phyloP scores from a whole-genome alignment of 2,888 invertebrate genomes.

The Maniola hyperantus region DNA sequence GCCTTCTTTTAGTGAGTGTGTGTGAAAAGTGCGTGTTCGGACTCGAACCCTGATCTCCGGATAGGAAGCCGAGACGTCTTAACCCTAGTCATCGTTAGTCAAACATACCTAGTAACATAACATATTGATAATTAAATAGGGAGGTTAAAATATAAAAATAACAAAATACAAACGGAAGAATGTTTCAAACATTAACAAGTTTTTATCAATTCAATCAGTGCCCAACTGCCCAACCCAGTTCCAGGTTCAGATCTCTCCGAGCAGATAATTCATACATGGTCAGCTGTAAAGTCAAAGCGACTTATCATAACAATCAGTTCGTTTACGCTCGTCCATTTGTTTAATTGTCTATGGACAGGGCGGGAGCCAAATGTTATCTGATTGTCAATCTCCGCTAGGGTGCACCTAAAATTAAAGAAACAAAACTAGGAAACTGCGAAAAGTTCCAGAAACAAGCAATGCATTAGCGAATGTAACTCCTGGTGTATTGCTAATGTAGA shows the following conservation, averaged over 20 bases:
- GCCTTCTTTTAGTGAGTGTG: too few species aligned
- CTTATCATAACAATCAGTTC: conserved; percentile 77
- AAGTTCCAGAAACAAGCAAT: too few species aligned
- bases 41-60: too few species aligned
- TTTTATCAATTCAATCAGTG: conserved; percentile 23
- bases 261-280: conserved; percentile 34
- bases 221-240: conserved; percentile 19
- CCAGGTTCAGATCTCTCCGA: conserved; percentile 25
- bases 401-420: not conserved
- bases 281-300: conserved; percentile 58
- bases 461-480: too few species aligned
- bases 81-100: too few species aligned
- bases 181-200: conserved; percentile 9
- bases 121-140: not conserved
- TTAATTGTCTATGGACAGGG: conserved; percentile 72
- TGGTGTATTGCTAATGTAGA: too few species aligned
- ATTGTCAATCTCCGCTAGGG: conserved; percentile 69
- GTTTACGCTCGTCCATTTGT: conserved; percentile 74
- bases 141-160: not conserved
- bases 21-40: too few species aligned
- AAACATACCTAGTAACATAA: too few species aligned
- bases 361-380: conserved; percentile 75
- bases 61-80: too few species aligned
- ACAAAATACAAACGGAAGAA: conserved; percentile 2
- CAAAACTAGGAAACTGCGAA: not conserved